Evolutionary conservation across 2,113 vertebrate species (phyloP).

Genomic region (Recurvirostra avosetta): DNA sequence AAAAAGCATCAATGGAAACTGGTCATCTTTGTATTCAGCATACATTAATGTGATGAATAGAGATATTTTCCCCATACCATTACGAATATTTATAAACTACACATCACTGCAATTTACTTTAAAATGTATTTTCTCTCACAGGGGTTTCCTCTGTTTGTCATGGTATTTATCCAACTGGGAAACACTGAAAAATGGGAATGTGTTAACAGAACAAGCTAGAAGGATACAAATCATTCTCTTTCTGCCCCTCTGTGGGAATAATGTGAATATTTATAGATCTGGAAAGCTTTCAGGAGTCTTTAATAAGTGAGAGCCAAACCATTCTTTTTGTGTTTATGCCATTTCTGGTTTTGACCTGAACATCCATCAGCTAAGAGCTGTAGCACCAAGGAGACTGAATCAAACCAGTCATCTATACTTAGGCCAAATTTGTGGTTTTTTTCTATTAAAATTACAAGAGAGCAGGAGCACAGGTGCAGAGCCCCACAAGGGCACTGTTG

Average conservation of each 20-base stretch:
- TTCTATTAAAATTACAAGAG: background rate
- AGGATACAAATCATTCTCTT: constrained; percentile 31
- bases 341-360: constrained; percentile 35
- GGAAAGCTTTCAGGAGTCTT: constrained; percentile 30
- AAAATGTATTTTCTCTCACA: background rate
- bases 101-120: background rate
- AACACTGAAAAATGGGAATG: background rate
- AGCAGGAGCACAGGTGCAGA: background rate
- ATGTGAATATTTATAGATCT: constrained; percentile 55
- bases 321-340: constrained; percentile 7
- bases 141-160: constrained; percentile 11
- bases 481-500: rapidly evolving
- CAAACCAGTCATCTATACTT: background rate
- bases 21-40: background rate
- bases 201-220: constrained; percentile 17
- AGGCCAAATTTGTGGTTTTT: background rate
- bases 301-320: background rate
- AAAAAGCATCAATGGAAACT: background rate
- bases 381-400: background rate
- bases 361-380: constrained; percentile 5
- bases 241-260: constrained; percentile 42
- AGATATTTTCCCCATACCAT: background rate
- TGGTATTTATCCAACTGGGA: constrained; percentile 6
- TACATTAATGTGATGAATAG: background rate
- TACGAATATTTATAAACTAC: constrained; percentile 25